Conservation (phyloP, 2,113 vertebrate genomes). For the Uropsilus gracilis region DNA sequence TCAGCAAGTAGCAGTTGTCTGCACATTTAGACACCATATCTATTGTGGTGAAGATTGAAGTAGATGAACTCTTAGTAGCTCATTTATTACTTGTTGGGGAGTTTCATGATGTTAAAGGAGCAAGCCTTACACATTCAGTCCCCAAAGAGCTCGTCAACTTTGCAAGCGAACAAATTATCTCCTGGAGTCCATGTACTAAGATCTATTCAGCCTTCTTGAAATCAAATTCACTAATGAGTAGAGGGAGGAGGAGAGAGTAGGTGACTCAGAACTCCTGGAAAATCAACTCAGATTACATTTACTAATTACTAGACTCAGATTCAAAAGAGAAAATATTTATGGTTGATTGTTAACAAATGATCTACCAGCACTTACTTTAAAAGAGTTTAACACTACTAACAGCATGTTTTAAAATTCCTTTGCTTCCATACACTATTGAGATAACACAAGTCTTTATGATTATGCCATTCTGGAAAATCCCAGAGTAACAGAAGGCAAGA, state of each 20-base stretch:
- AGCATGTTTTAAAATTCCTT: background rate
- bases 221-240: conserved; percentile 41
- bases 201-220: conserved; percentile 30
- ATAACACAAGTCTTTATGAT: background rate
- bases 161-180: background rate
- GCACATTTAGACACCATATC: background rate
- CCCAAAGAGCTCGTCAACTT: background rate
- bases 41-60: background rate
- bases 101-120: background rate
- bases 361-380: background rate
- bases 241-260: background rate
- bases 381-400: background rate
- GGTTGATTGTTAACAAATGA: background rate
- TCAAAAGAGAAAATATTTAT: conserved; percentile 36
- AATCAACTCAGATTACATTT: background rate
- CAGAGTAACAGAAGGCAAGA: conserved; percentile 36
- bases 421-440: background rate
- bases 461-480: conserved; percentile 18
- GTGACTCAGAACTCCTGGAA: background rate
- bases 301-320: background rate
- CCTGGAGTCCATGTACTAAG: background rate
- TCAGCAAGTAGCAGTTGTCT: background rate
- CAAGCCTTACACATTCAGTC: background rate
- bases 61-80: background rate
- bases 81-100: background rate